Conservation (phyloP, 2,797 vertebrate species). For the Coregonus suidteri region DNA sequence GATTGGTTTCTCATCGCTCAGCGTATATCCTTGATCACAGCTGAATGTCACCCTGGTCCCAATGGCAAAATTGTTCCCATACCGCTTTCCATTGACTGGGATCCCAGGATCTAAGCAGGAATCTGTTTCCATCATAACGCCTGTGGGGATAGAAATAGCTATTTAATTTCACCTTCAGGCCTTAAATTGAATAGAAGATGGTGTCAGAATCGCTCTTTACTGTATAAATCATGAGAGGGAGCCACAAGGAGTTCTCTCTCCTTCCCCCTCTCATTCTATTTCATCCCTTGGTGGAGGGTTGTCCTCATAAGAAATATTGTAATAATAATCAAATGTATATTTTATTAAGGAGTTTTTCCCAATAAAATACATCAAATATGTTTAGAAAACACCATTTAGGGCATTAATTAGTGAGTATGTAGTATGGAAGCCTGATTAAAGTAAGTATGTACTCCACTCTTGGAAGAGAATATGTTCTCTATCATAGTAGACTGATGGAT, state of each 20-base stretch:
- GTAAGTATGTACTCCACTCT: no score
- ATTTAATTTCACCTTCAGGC: not conserved
- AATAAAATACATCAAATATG: not conserved
- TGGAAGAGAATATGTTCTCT: no score
- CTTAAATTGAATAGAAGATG: not conserved
- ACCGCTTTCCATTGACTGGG: constrained; percentile 93
- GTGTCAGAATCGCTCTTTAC: not conserved
- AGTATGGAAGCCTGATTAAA: no score
- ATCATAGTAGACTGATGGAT: no score
- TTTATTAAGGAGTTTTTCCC: not conserved
- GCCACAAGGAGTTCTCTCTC: not conserved
- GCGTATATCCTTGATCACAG: constrained; percentile 90
- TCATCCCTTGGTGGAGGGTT: not conserved
- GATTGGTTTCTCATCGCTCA: constrained; percentile 92
- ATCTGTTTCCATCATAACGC: constrained; percentile 94
- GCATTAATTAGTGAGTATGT: not conserved
- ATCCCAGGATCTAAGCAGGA: constrained; percentile 97
- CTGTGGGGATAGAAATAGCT: constrained; percentile 59
- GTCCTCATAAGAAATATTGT: not conserved
- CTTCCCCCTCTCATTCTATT: not conserved
- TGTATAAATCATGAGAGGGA: not conserved
- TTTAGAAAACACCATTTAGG: not conserved
- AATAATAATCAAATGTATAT: not conserved
- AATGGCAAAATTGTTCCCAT: constrained; percentile 89
- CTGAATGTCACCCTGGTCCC: constrained; percentile 89